phyloP scores from a whole-genome alignment of 2,797 vertebrate species.

The Leptoclinus maculatus region DNA sequence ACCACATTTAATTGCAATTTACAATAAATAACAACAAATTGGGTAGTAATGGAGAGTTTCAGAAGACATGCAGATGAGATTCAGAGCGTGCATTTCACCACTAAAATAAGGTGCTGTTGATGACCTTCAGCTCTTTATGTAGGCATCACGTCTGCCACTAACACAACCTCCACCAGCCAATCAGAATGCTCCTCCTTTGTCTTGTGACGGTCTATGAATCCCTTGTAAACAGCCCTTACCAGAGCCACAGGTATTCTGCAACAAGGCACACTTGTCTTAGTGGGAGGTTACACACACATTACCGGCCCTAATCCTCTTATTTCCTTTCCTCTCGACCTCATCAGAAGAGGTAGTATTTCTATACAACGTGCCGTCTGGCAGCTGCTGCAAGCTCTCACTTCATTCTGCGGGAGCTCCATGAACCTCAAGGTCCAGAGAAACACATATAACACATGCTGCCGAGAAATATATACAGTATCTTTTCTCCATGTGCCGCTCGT shows the following conservation, averaged over 20 bases:
- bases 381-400: slow-evolving; percentile 69
- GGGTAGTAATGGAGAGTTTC: slow-evolving; percentile 1
- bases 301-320: slow-evolving; percentile 72
- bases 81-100: slow-evolving; percentile 12
- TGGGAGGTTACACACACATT: slow-evolving; percentile 64
- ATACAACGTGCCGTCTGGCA: slow-evolving; percentile 55
- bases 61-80: neutral
- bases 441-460: slow-evolving; percentile 69
- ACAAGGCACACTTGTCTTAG: slow-evolving; percentile 49
- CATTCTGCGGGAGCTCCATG: slow-evolving; percentile 59
- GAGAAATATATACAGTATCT: slow-evolving; percentile 63
- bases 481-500: slow-evolving; percentile 59
- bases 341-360: slow-evolving; percentile 69
- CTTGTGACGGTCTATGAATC: slow-evolving; percentile 41
- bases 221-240: slow-evolving; percentile 55
- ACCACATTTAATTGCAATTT: slow-evolving; percentile 38
- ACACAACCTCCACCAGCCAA: slow-evolving; percentile 26
- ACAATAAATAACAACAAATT: slow-evolving; percentile 41
- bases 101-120: neutral
- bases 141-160: slow-evolving; percentile 9
- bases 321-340: slow-evolving; percentile 70
- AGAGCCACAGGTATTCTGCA: slow-evolving; percentile 70
- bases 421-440: slow-evolving; percentile 67
- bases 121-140: slow-evolving; percentile 3
- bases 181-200: slow-evolving; percentile 46